Evolutionary conservation across 2,888 invertebrate genomes (phyloP), one percentile per base, ranked within the genome.

Genomic region (Sminthurides aquaticus): DNA sequence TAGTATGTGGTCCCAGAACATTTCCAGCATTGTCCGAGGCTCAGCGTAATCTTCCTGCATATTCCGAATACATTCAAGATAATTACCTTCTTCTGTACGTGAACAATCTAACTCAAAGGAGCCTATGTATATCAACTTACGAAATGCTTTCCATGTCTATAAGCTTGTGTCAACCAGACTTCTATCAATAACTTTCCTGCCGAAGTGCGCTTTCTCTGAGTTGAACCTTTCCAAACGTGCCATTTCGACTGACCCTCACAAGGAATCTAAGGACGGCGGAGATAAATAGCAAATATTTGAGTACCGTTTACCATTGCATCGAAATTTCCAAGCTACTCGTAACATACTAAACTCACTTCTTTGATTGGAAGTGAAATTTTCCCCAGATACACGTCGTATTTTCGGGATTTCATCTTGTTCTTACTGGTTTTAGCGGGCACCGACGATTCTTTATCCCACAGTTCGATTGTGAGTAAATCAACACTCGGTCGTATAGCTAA

Each of bases 151-250:
- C 74, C 74, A 59, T 74, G 72, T 25, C 74, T 56, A 48, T 68
- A 72, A 3, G 72, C 69, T 49, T 74, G 70, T 0, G 69, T 69
- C 2, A 74, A 67, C 74, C 74, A 72, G 8, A 74, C 64, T 49
- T 69, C 69, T 1, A 72, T 25, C 20, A 68, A 26, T 1, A 74
- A 29, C 56, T 67, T 67, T 1, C 72, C 74, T 25, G 66, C 52
- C 15, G 66, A 49, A 20, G 57, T 49, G 26, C 24, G 27, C 25
- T 64, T 60, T 3, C 56, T 34, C 27, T 65, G 64, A 2, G 65
- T 62, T 22, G 25, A 29, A 15, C 67, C 67, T 24, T 55, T 22
- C 8, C 58, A 29, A 43, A 66, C 65, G 48, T 66, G 63, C 56
- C 68, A 64, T 61, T 68, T 62, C n/a, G 66, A 49, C 27, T 65